Evolutionary conservation across 2,797 vertebrate species (phyloP).

Genomic region (Discoglossus pictus): DNA sequence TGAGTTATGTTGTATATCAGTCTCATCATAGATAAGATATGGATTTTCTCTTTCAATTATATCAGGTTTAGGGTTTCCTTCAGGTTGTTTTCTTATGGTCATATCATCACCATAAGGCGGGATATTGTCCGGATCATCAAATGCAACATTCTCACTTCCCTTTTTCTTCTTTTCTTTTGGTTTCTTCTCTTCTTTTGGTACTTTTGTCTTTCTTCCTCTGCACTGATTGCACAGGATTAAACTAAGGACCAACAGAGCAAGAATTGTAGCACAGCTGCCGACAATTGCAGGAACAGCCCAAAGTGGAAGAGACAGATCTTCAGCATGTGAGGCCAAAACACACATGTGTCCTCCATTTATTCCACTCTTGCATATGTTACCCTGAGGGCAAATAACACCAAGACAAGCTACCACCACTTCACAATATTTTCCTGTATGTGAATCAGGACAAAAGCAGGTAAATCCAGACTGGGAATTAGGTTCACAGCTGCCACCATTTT

Average conservation of each 20-base stretch:
- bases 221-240: slow-evolving; percentile 95
- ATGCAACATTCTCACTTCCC: slow-evolving; percentile 94
- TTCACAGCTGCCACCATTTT: slow-evolving; percentile 89
- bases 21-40: slow-evolving; percentile 95
- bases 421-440: slow-evolving; percentile 81
- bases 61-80: slow-evolving; percentile 96
- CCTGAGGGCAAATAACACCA: slow-evolving; percentile 79
- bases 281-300: slow-evolving; percentile 97
- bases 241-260: slow-evolving; percentile 90
- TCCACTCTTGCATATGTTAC: slow-evolving; percentile 76
- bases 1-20: slow-evolving; percentile 80
- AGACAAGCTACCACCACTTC: slow-evolving; percentile 87
- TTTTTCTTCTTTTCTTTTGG: slow-evolving; percentile 96
- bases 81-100: slow-evolving; percentile 93
- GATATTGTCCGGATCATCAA: slow-evolving; percentile 93
- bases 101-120: slow-evolving; percentile 92
- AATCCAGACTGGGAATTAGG: slow-evolving; percentile 74
- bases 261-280: slow-evolving; percentile 86
- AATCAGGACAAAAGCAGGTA: slow-evolving; percentile 86
- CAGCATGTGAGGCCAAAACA: slow-evolving; percentile 62
- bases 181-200: slow-evolving; percentile 87
- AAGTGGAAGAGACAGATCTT: slow-evolving; percentile 83
- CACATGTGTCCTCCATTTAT: slow-evolving; percentile 78
- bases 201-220: slow-evolving; percentile 78
- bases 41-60: slow-evolving; percentile 97